A percentile compares a stretch with the other conserved stretches of the same genome.
Conservation (phyloP, 2,113 vertebrate species). For the Calonectris borealis region DNA sequence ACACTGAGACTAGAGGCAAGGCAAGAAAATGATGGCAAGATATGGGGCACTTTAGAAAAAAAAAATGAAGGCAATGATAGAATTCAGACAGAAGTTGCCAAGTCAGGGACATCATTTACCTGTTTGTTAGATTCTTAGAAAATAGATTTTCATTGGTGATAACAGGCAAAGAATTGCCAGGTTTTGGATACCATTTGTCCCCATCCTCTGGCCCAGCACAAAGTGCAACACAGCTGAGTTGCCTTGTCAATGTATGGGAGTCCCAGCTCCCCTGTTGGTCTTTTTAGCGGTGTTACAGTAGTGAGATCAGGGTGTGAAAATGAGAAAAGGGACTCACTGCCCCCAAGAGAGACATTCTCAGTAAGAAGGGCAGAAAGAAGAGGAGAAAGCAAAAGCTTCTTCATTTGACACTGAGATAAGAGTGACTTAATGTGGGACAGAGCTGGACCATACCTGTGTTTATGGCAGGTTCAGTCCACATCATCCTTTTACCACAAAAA, state of each 20-base stretch:
- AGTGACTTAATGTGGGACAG: neutral
- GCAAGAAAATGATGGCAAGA: neutral
- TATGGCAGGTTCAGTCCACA: neutral
- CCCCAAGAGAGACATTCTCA: neutral
- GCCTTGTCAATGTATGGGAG: no score
- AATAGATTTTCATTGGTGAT: neutral
- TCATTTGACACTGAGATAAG: neutral
- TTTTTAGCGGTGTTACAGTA: neutral
- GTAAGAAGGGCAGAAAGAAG: neutral
- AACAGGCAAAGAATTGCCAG: neutral
- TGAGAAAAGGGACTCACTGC: neutral
- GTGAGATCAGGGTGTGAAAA: neutral
- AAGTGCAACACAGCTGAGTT: neutral
- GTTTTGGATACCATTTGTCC: neutral
- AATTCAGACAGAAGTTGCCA: neutral
- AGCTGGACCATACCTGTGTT: neutral
- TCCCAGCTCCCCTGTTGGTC: neutral
- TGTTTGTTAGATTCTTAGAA: neutral
- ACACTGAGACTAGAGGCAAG: neutral
- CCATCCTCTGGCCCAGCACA: neutral
- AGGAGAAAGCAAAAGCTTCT: neutral
- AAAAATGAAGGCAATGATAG: neutral
- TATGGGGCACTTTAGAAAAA: neutral
- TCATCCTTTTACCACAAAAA: neutral
- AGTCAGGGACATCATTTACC: neutral